Evolutionary conservation across 64 coral and sea anemone genomes (phyloP).

Genomic region (Orbicella faveolata): DNA sequence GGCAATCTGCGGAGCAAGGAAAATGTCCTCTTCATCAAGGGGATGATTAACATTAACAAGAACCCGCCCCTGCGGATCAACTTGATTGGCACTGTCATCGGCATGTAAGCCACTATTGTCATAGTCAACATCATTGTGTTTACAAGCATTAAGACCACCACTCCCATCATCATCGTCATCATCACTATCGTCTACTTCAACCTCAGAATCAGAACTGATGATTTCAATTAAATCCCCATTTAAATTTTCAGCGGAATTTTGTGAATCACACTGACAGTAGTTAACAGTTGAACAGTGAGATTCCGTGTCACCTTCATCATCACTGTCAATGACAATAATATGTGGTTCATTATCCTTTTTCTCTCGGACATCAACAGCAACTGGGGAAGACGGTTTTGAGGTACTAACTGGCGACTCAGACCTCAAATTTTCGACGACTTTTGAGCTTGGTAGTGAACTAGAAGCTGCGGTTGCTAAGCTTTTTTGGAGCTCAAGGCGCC

Average conservation of each 20-base stretch:
- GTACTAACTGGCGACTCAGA: neutral
- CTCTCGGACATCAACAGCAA: constrained; percentile 77
- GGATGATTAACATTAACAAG: constrained; percentile 92
- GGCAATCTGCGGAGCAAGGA: constrained; percentile 75
- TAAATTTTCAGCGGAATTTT: neutral
- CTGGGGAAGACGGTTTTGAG: constrained; percentile 42
- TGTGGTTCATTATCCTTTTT: constrained; percentile 34
- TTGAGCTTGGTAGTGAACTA: neutral
- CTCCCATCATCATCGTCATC: constrained; percentile 27
- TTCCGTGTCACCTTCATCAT: constrained; percentile 59
- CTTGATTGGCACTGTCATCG: constrained; percentile 72
- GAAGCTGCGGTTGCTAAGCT: constrained; percentile 70
- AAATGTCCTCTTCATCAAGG: constrained; percentile 80
- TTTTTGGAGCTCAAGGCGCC: constrained; percentile 90
- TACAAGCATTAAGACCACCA: neutral
- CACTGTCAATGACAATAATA: constrained; percentile 96
- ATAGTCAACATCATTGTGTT: constrained; percentile 54
- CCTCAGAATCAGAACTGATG: constrained; percentile 86
- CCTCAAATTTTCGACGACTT: constrained; percentile 4
- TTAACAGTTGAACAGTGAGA: neutral
- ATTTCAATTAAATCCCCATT: constrained; percentile 56
- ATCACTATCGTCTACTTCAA: constrained; percentile 14
- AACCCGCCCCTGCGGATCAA: constrained; percentile 72
- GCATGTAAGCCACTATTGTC: constrained; percentile 84
- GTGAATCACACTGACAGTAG: constrained; percentile 6